Evolutionary conservation across 2,797 vertebrate genomes (phyloP), one percentile per base, ranked within the genome.

Genomic region (Denticeps clupeoides): DNA sequence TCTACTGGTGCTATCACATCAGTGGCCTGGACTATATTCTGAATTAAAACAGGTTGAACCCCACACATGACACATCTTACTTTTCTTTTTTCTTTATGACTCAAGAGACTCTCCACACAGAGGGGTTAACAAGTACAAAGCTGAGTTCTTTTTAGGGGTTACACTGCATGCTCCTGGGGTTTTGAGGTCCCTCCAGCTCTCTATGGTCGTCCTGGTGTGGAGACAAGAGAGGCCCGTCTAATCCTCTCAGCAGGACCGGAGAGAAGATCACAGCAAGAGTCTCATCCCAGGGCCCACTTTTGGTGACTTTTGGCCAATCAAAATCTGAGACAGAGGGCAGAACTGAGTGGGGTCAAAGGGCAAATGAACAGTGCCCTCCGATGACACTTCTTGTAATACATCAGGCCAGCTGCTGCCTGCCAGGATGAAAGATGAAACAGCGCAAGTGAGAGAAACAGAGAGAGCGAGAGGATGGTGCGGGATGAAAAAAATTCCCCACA

Each of bases 331-430:
- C 18, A 44, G 45, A 52, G 42, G 24, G 35, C 18, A 8, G 9
- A 5, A 11, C 18, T 16, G 35, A 2, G 3, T 38, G 35, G 35
- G 38, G 15, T 5, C 33, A 10, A 15, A 19, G 33, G 35, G 38
- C 35, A n/a, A 35, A 16, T 31, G 4, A 1, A 4, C 12, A 12
- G 12, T n/a, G n/a, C 28, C 28, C 28, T 5, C 31, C 57, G 32
- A 48, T 21, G 37, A 52, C 18, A 25, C 24, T 25, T 44, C 47
- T 52, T 47, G 43, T 27, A 49, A 46, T 40, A 24, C 27, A 23
- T 24, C 10, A 9, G 37, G 13, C 28, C 55, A 25, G 25, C 6
- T 32, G 16, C 28, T 46, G 19, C 4, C 22, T n/a, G 52, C 32
- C 26, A 23, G 11, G 7, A 19, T 10, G 7, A 8, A 4, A 21